Evolutionary conservation across 2,797 vertebrate species (phyloP), one percentile per base, ranked within the genome.

Genomic region (Graptemys geographica): DNA sequence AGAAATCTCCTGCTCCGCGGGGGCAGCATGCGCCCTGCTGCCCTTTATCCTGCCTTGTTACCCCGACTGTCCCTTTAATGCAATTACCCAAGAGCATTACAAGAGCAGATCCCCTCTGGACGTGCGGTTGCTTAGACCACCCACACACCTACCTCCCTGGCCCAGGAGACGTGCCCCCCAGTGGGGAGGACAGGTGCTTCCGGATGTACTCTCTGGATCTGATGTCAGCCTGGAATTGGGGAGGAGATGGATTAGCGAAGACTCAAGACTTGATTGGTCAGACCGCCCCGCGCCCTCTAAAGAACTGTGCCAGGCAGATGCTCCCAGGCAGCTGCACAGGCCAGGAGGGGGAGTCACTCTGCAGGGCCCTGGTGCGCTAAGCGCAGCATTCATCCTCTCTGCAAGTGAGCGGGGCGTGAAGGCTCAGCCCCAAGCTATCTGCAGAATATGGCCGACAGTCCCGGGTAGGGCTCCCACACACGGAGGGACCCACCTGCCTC

Each of bases 131-230:
- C 91, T 59, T 4, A 76, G 89, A 51, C 90, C 76, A 72, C 90
- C 76, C 87, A 56, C 84, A 79, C 59, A 81, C 98, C 95, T 82
- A 98, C 98, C 97, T 98, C 82, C 87, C 65, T 3, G 27, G 92
- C 79, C 27, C 18, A 10, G 90, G 82, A 37, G 74, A 28, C 5
- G 0, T 3, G 53, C 37, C 11, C 72, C 28, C 88, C 96, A 25
- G 80, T 0, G 95, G 86, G 51, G 96, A 92, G 3, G 97, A 92
- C 95, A 98, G 97, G 95, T 97, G 98, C 96, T 91, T 96, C 90
- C 98, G 98, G 76, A 99, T 98, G 86, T 98, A 98, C 94, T 99
- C 98, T 97, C 99, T 98, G 93, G 99, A 99, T 96, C 98, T 98
- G 74, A 98, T 98, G 96, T 99, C 99, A 2, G 98, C 98, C 98